Percentiles rank a stretch among this genome's conserved stretches.
phyloP scores from a whole-genome alignment of 2,888 invertebrate genomes.

The Neoscelio sp. region DNA sequence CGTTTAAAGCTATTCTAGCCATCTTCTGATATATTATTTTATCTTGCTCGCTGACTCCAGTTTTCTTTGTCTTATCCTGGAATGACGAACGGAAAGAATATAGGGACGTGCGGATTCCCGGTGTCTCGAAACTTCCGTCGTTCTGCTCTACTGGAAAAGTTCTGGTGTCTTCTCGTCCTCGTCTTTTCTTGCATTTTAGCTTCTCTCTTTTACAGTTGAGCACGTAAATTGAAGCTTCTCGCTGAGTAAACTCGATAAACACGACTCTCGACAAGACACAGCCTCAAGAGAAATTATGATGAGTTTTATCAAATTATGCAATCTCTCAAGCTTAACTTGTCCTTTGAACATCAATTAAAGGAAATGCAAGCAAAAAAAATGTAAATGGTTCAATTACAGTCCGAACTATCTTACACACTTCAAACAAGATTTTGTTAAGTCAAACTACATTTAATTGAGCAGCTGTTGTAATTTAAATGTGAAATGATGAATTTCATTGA shows the following conservation, averaged over 20 bases:
- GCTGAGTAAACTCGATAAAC: constrained; percentile 64
- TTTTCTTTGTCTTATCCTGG: constrained; percentile 56
- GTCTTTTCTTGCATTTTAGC: constrained; percentile 5
- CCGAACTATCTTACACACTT: constrained; percentile 20
- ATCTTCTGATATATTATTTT: constrained; percentile 40
- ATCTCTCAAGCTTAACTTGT: constrained; percentile 44
- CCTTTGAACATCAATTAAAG: constrained; percentile 59
- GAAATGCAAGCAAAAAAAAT: constrained; percentile 25
- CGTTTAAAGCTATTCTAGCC: constrained; percentile 15
- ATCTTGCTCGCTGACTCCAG: constrained; percentile 39
- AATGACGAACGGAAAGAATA: constrained; percentile 58
- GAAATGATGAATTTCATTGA: constrained; percentile 28
- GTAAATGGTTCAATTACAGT: constrained; percentile 26
- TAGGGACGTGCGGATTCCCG: constrained; percentile 64
- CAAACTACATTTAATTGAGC: constrained; percentile 32
- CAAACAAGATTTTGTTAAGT: constrained; percentile 24
- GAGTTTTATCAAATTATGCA: constrained; percentile 56
- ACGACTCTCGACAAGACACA: constrained; percentile 59
- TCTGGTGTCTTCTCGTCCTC: constrained; percentile 36
- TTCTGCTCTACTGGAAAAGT: constrained; percentile 60
- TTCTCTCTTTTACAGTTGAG: constrained; percentile 45
- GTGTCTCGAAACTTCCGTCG: constrained; percentile 67
- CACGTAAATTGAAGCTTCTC: constrained; percentile 61
- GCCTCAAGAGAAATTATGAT: constrained; percentile 55
- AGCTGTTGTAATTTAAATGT: constrained; percentile 33